Evolutionary conservation across 1,140 invertebrate species (phyloP).

Genomic region (Neodiprion virginianus): DNA sequence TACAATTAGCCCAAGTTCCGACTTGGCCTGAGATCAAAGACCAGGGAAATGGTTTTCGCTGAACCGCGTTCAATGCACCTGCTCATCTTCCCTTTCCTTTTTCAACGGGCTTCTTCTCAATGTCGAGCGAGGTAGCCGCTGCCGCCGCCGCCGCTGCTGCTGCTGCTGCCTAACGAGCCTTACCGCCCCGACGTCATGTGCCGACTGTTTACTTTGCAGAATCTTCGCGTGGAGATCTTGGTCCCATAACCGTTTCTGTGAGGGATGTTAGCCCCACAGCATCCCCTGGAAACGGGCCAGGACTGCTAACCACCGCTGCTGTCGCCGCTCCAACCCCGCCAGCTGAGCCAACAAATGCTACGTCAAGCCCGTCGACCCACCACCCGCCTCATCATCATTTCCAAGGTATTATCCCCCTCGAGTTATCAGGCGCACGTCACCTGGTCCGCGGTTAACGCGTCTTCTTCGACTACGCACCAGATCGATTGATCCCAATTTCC

Average conservation of each 20-base stretch:
- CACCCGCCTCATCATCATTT: constrained; percentile 49
- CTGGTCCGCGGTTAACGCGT: neutral
- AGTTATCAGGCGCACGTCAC: neutral
- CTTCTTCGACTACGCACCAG: neutral
- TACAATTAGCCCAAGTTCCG: too few species aligned
- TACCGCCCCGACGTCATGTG: too few species aligned
- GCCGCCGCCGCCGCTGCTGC: too few species aligned
- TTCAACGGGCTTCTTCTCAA: too few species aligned
- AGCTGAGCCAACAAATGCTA: constrained; percentile 45
- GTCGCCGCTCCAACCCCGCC: constrained; percentile 51
- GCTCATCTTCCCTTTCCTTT: too few species aligned
- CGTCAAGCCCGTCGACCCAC: constrained; percentile 51
- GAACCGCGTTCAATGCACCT: too few species aligned
- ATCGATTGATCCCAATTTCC: neutral
- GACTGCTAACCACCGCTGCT: constrained; percentile 54
- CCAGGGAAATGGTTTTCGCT: too few species aligned
- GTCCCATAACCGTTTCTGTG: constrained; percentile 55
- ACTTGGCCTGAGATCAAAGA: too few species aligned
- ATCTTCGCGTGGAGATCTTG: constrained; percentile 52
- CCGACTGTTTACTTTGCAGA: constrained; percentile 37
- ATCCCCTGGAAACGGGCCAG: constrained; percentile 54
- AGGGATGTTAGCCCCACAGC: constrained; percentile 49
- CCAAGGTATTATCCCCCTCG: constrained; percentile 44
- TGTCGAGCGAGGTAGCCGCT: too few species aligned
- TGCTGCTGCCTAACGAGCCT: too few species aligned